Evolutionary conservation across 2,888 invertebrate genomes (phyloP).

Genomic region (Xestia sexstrigata): DNA sequence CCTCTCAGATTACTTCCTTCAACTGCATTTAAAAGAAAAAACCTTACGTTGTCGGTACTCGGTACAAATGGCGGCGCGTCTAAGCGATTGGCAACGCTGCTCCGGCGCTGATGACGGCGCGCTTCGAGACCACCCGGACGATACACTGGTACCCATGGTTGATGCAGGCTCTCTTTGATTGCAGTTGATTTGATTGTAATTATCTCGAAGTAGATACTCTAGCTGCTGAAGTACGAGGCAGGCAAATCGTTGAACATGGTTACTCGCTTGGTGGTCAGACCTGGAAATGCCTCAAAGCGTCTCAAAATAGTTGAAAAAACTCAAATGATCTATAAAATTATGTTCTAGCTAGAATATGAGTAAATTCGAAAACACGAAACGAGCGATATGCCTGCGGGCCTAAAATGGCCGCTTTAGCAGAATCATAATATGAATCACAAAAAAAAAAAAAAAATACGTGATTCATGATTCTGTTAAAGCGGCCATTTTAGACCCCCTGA

Average conservation of each 20-base stretch:
- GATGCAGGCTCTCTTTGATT: slow-evolving; percentile 43
- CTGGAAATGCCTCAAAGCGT: background rate
- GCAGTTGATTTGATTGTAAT: slow-evolving; percentile 47
- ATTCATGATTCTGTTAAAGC: no score
- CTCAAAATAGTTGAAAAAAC: no score
- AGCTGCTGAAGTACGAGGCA: background rate
- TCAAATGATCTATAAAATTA: no score
- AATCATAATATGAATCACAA: no score
- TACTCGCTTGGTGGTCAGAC: background rate
- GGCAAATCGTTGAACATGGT: background rate
- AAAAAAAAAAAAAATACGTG: no score
- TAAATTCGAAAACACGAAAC: no score
- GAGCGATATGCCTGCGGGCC: no score
- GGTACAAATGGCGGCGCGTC: slow-evolving; percentile 56
- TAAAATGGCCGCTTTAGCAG: no score
- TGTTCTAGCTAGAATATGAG: no score
- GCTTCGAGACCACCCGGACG: slow-evolving; percentile 57
- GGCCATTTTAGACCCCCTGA: no score
- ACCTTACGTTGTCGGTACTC: slow-evolving; percentile 33
- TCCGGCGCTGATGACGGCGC: slow-evolving; percentile 59
- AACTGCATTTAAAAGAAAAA: slow-evolving; percentile 43
- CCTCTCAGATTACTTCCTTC: slow-evolving; percentile 47
- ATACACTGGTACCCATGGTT: slow-evolving; percentile 38
- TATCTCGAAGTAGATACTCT: slow-evolving; percentile 34
- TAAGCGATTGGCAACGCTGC: slow-evolving; percentile 68